Evolutionary conservation across 2,888 invertebrate species (phyloP), one percentile per base, ranked within the genome.

Genomic region (Pollenia amentaria): DNA sequence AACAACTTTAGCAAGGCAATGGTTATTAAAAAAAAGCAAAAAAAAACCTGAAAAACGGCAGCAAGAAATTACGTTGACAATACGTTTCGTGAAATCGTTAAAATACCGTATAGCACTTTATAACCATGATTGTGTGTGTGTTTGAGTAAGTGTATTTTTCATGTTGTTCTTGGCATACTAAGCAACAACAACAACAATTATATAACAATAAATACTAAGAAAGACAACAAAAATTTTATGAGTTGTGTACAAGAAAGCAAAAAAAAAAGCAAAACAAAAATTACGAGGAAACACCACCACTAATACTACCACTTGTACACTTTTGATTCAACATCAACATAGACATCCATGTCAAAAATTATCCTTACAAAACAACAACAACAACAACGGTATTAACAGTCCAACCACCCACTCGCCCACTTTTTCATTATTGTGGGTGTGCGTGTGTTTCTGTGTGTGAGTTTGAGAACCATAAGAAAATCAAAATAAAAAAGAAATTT

Each of bases 61-160:
- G 18, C 40, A 70, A 69, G 57, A 51, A 73, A 46, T 46, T 70
- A 80, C 75, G 76, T 86, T 86, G 86, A 83, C 86, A 86, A 86
- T 86, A 87, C 84, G 87, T 87, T 87, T 87, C 87, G 80, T 73
- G 80, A 87, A 87, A 84, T 87, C 80, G 87, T 87, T 84, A 84
- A 87, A 87, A 77, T 84, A 87, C 84, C 87, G 84, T 77, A 48
- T 72, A 80, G 70, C 76, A 77, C 84, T 70, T 72, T 60, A 80
- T 80, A 77, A 73, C 76, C 77, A 79, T 62, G 60, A 77, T 72
- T 51, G 67, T 46, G 57, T 12, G 16, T 76, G 48, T 69, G 38
- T 57, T 29, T 46, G 3, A 55, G 65, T 51, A 42, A 62, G 64
- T 44, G 29, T 67, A 16, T 18, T 57, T 57, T 46, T 76, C n/a